These are phyloP conservation scores for Calephelis nemesis DNA, from an alignment of 1,140 invertebrate species.

Conservation along the genomic window DNA sequence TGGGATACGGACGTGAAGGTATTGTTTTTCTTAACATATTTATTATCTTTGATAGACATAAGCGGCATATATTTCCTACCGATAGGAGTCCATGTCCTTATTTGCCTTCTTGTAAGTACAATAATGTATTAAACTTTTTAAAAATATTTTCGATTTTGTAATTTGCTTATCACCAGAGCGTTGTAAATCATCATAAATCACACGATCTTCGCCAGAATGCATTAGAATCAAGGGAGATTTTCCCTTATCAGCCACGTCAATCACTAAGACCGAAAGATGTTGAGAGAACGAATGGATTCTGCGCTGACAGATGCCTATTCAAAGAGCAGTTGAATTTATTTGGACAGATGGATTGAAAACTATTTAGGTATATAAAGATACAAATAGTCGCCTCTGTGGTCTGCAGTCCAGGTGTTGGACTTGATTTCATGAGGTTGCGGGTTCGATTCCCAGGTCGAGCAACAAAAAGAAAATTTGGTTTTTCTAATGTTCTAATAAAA, in stretches of 20 bases:
- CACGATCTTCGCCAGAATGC: slow-evolving; percentile 21
- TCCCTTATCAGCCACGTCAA: slow-evolving; percentile 31
- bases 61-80: no score
- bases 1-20: no score
- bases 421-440: no score
- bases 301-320: slow-evolving; percentile 8
- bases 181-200: slow-evolving; percentile 25
- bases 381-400: background rate
- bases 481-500: no score
- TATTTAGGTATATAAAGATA: background rate
- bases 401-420: no score
- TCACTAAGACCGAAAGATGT: slow-evolving; percentile 19
- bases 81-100: no score
- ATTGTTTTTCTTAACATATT: no score
- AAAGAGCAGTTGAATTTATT: slow-evolving; percentile 9
- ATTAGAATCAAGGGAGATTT: slow-evolving; percentile 26
- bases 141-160: background rate
- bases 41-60: no score
- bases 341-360: slow-evolving; percentile 25
- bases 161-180: background rate
- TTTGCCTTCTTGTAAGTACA: no score
- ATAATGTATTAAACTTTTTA: no score
- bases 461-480: no score
- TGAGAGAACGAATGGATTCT: slow-evolving; percentile 10
- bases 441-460: no score